Base-by-base conservation (phyloP, 2,888 invertebrate species). In the Branchellion lobata region DNA sequence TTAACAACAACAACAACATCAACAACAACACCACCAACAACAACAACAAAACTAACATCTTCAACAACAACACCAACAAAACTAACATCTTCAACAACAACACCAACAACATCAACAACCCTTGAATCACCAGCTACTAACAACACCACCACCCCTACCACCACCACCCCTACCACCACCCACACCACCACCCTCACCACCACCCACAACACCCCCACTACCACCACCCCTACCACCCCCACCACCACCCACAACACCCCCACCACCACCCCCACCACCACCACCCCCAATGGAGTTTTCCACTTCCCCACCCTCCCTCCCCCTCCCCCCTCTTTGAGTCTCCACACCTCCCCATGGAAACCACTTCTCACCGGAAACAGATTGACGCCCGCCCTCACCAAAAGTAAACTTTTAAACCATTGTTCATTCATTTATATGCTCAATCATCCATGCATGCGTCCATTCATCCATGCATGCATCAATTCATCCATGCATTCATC, bases 401-500 rank as follows among this genome's bases (percentile, higher is more conserved):
- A 57, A 57, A n/a, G 61, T 57, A n/a, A 8, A 8, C 29, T 29
- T 34, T 29, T 69, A 5, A 31, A 69, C 21, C n/a, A n/a, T 69
- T 34, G 5, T 69, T 31, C 31, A 31, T 69, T 31, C 29, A 69
- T 29, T 31, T 69, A 29, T 69, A 14, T 65, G 11, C 33, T 8
- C 69, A 69, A n/a, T n/a, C 69, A 34, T 27, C 34, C 33, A 69
- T 31, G 3, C 69, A 69, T 31, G 3, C 69, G 29, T 29, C 31
- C n/a, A 31, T 69, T 29, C 33, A 69, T 69, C 34, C 69, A 29
- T 34, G 5, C 3, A 69, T 34, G 3, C 34, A 69, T 27, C 21
- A 3, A 34, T 33, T 33, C 33, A 69, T 69, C n/a, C 69, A 69
- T 69, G 3, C 33, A 29, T 69, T n/a, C n/a, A 69, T 69, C 69